Evolutionary conservation across 2,113 vertebrate species (phyloP), one percentile per base, ranked within the genome.

Genomic region (Apteryx mantelli): DNA sequence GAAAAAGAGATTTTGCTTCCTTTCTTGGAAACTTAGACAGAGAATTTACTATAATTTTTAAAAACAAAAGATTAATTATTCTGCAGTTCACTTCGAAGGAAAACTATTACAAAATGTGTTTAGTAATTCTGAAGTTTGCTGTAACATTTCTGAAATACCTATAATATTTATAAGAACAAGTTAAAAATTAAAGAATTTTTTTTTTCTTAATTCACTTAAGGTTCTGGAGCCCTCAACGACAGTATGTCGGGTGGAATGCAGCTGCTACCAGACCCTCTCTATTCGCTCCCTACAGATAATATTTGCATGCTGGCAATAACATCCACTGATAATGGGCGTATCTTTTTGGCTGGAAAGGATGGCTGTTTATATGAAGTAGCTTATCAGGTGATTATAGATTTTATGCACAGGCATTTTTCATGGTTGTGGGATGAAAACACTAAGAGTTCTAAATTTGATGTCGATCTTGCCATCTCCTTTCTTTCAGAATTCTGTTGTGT

Each of bases 341-440:
- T 99, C 86, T 99, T 99, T 93, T 97, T 99, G 97, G 99, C 99
- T 80, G 99, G 99, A 78, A 99, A 99, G 86, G 99, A 99, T 32
- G 99, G 99, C 61, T 99, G 99, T 96, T 98, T 99, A 44, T 99
- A 99, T 93, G 99, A 99, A 98, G 98, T 99, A 14, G 99, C 98
- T 50, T 99, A 99, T 96, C 99, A 99, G 93, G 98, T 98, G 90
- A 97, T 73, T 93, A 32, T 48, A 40, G 28, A 13, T 40, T 95
- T 81, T 84, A 61, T 34, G 30, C 13, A 50, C 34, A n/a, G 22
- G 6, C 17, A 40, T 81, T 46, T 68, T 74, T 77, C 15, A 7
- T 52, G 21, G 5, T 55, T 71, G 30, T 66, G n/a, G 44, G 4
- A 36, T 38, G 10, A 63, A 16, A 16, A 8, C 10, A 50, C 2